Base-by-base conservation (phyloP, 37 sponge, comb jelly and placozoan species). In the Halichondria panicea region DNA sequence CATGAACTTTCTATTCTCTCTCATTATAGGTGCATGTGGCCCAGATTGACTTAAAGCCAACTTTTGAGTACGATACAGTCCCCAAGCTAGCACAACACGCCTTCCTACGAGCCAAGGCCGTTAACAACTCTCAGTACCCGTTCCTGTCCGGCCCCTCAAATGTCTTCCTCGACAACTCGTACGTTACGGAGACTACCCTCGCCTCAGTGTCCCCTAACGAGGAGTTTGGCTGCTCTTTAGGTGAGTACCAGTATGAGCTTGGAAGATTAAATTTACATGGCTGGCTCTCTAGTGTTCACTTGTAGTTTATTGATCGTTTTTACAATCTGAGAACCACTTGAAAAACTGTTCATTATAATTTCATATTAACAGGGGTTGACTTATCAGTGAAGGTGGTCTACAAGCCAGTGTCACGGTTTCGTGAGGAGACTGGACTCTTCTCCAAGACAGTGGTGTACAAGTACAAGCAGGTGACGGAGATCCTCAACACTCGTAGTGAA, bases 381-480 rank as follows among this genome's bases (percentile, higher is more conserved):
- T 54, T 75, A 19, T 76, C 81, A 55, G 81, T 89, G 52, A 84
- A 75, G 48, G 84, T 89, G 41, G 77, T 84, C 33, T 89, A 89
- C 81, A 89, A 89, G 52, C 90, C 90, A 34, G 74, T 89, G 54
- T 43, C 48, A 55, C 59, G 81, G 45, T 74, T 74, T 59, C 57
- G 90, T 2, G 90, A 79, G 69, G 77, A 92, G 76, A 59, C 55
- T n/a, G 92, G 92, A 18, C 28, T 92, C 27, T 36, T 92, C 37
- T 70, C 84, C 22, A 81, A 81, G 71, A 83, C 62, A 9, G 89
- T 88, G 36, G 52, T 59, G 3, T 83, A 78, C 84, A 71, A 66
- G 0, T 83, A 78, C 79, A 74, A 72, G 30, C 95, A 94, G 78
- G 83, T 81, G 36, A 90, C 92, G n/a, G 88, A 94, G 56, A 76